Evolutionary conservation across 2,113 vertebrate species (phyloP).

Genomic region (Dasyprocta punctata): DNA sequence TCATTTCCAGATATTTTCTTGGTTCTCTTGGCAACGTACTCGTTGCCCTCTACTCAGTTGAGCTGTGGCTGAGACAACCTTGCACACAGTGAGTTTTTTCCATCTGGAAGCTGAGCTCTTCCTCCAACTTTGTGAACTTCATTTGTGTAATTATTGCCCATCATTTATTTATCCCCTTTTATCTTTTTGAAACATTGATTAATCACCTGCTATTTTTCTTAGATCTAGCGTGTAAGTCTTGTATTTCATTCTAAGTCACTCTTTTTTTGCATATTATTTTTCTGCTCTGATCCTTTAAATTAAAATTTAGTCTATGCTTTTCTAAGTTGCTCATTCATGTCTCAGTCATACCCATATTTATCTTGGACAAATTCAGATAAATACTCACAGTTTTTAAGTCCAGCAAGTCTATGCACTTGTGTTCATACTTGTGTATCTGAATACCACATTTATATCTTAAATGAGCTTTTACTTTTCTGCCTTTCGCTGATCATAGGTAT

Average conservation of each 20-base stretch:
- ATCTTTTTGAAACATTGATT: background rate
- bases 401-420: background rate
- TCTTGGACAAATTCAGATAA: background rate
- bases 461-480: background rate
- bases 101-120: background rate
- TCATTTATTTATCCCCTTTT: background rate
- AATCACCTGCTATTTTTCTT: background rate
- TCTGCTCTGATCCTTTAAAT: slow-evolving; percentile 1
- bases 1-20: background rate
- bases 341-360: background rate
- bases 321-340: background rate
- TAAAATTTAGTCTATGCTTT: background rate
- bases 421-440: background rate
- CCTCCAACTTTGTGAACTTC: background rate
- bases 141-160: background rate
- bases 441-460: background rate
- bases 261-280: background rate
- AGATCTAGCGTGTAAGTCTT: background rate
- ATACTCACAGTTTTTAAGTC: background rate
- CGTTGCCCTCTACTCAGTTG: background rate
- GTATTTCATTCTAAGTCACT: background rate
- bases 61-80: background rate
- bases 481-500: background rate
- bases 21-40: background rate
- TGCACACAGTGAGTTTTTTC: background rate